These are phyloP conservation scores for Hormaphis cornu DNA, from an alignment of 1,140 invertebrate species.

Conservation along the genomic window DNA sequence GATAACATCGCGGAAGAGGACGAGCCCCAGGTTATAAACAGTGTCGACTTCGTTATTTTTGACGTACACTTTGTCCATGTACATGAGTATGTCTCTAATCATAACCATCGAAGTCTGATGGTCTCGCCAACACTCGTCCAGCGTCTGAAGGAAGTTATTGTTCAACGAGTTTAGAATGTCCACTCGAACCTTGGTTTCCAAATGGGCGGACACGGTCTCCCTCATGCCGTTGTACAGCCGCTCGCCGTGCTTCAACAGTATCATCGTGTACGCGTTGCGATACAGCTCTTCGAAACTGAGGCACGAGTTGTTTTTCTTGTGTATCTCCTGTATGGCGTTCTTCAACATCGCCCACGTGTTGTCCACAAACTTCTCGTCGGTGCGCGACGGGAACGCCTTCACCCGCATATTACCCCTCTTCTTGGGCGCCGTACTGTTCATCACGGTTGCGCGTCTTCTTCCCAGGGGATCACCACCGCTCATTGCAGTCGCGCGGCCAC, in stretches of 20 bases:
- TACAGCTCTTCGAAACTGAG: constrained; percentile 99
- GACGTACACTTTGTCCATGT: constrained; percentile 99
- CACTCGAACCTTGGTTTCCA: constrained; percentile 87
- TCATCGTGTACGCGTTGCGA: constrained; percentile 99
- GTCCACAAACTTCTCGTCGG: constrained; percentile 96
- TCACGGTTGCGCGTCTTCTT: constrained; percentile 45
- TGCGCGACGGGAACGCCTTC: constrained; percentile 88
- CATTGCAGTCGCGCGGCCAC: neutral
- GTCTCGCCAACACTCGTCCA: constrained; percentile 98
- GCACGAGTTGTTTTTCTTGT: constrained; percentile 99
- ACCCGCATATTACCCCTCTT: constrained; percentile 95
- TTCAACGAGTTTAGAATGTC: constrained; percentile 87
- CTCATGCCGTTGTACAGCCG: constrained; percentile 92
- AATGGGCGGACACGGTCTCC: constrained; percentile 94
- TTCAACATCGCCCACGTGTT: constrained; percentile 95
- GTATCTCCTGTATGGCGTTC: constrained; percentile 99
- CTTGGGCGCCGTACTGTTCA: constrained; percentile 64
- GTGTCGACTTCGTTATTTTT: constrained; percentile 97
- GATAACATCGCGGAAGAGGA: constrained; percentile 97
- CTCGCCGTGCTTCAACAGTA: constrained; percentile 97
- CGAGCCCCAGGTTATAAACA: constrained; percentile 97
- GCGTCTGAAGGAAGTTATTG: constrained; percentile 91
- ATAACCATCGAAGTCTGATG: constrained; percentile 99
- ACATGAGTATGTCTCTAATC: constrained; percentile 99
- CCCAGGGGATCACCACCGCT: constrained; percentile 13